phyloP scores from a whole-genome alignment of 2,888 invertebrate species.

The Adineta ricciae region DNA sequence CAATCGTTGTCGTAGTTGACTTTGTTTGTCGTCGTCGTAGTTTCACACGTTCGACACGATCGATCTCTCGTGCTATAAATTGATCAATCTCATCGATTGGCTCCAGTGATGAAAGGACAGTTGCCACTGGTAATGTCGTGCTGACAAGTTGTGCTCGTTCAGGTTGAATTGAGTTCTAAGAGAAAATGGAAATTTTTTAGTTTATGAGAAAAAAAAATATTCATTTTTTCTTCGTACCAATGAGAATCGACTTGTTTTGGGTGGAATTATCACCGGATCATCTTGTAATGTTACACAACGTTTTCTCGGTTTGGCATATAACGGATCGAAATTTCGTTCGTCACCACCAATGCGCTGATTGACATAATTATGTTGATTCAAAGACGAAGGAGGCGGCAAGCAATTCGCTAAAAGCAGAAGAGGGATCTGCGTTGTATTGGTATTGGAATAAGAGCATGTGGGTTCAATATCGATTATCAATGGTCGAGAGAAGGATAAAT shows the following conservation, averaged over 20 bases:
- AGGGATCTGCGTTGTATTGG: not conserved
- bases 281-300: not conserved
- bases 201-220: not conserved
- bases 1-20: not conserved
- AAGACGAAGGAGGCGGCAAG: no score
- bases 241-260: not conserved
- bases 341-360: not conserved
- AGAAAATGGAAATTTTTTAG: not conserved
- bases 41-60: not conserved
- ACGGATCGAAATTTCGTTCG: not conserved
- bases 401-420: not conserved
- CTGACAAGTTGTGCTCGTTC: conserved; percentile 16
- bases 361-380: not conserved
- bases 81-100: not conserved
- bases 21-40: not conserved
- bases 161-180: not conserved
- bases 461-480: conserved; percentile 18
- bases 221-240: not conserved
- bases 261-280: not conserved
- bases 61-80: not conserved
- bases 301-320: not conserved
- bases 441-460: not conserved
- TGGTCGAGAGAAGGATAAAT: not conserved
- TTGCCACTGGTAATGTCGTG: not conserved
- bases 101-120: not conserved